These are phyloP conservation scores for Lasiurus borealis DNA, from an alignment of 2,113 vertebrate genomes.

Conservation along the genomic window DNA sequence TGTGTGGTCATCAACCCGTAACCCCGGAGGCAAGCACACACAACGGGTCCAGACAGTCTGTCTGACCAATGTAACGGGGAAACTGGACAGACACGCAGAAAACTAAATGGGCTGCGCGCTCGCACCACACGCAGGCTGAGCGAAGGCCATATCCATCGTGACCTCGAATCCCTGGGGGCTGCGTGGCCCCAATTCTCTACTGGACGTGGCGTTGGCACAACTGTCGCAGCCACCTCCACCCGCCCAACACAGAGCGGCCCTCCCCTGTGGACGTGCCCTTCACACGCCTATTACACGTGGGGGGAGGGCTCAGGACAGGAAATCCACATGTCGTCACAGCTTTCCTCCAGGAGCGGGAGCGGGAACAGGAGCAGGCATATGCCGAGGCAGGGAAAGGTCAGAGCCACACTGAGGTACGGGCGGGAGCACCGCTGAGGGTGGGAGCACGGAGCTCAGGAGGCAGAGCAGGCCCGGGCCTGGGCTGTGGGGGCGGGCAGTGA, in stretches of 20 bases:
- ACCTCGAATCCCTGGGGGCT: not conserved
- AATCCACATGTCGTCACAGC: not conserved
- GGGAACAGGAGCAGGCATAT: not conserved
- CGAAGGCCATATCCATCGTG: not conserved
- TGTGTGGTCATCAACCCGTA: not conserved
- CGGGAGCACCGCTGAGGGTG: not conserved
- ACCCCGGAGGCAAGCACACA: not conserved
- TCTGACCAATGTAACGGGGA: too few relatives aligned
- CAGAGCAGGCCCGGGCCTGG: not conserved
- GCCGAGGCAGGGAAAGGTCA: not conserved
- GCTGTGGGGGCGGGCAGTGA: too few relatives aligned
- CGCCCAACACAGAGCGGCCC: not conserved
- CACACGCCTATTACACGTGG: too few relatives aligned
- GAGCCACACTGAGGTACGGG: not conserved
- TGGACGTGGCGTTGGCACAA: not conserved
- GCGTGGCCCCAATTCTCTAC: not conserved
- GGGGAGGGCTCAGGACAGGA: not conserved
- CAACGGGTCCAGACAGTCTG: not conserved
- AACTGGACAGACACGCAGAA: not conserved
- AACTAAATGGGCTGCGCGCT: not conserved
- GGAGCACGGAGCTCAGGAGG: not conserved
- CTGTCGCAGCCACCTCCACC: not conserved
- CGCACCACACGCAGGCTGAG: not conserved
- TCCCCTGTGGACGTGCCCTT: not conserved
- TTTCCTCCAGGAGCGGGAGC: not conserved